phyloP scores from a whole-genome alignment of 2,888 invertebrate genomes.

The Neuroscelio doddi region DNA sequence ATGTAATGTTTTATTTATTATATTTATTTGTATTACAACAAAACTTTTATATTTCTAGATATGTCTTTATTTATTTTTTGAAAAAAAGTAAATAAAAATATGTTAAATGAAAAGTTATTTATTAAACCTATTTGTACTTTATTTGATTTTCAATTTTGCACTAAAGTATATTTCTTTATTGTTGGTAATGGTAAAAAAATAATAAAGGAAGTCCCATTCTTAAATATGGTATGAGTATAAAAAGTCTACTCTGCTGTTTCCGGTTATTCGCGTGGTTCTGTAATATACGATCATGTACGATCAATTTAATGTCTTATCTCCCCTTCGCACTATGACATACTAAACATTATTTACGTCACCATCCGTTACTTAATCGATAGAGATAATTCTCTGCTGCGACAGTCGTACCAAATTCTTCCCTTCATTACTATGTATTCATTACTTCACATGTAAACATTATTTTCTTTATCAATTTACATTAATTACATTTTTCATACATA shows the following conservation, averaged over 20 bases:
- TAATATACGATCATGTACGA: not conserved
- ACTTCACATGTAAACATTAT: no score
- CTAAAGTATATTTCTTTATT: constrained; percentile 8
- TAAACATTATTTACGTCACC: constrained; percentile 9
- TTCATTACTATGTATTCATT: no score
- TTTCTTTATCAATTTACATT: no score
- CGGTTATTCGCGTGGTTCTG: not conserved
- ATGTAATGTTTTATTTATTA: no score
- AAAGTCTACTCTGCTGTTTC: not conserved
- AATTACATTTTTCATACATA: no score
- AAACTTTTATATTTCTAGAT: no score
- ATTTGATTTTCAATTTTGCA: constrained; percentile 1
- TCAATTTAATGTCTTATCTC: constrained; percentile 11
- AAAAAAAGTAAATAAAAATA: no score
- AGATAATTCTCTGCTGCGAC: not conserved
- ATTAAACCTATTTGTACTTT: no score
- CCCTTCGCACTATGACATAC: not conserved
- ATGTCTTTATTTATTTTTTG: no score
- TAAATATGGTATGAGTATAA: not conserved
- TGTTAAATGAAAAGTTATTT: no score
- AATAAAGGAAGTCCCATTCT: not conserved
- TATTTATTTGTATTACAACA: no score
- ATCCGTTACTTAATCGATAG: constrained; percentile 1
- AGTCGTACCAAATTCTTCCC: not conserved
- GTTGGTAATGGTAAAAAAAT: constrained; percentile 1